phyloP scores from a whole-genome alignment of 2,113 vertebrate genomes.

The Nibea albiflora region DNA sequence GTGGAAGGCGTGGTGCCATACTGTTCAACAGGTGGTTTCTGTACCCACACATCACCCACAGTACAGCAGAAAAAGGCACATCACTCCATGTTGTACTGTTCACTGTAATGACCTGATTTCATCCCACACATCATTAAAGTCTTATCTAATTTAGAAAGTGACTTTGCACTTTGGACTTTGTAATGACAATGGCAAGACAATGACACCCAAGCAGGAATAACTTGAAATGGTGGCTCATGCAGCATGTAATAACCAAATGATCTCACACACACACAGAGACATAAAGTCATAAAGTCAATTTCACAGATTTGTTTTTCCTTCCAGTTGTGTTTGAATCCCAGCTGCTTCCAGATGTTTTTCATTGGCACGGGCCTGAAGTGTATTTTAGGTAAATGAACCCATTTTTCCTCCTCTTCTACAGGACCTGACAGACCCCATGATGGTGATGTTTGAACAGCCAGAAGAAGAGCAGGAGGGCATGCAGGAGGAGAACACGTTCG shows the following conservation, averaged over 20 bases:
- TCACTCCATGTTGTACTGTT: background rate
- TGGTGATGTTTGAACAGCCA: slow-evolving; percentile 88
- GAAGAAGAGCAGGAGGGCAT: slow-evolving; percentile 80
- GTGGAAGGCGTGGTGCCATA: too few relatives aligned
- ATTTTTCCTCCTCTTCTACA: slow-evolving; percentile 57
- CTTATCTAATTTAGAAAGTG: background rate
- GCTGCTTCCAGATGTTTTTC: background rate
- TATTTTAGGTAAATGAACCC: background rate
- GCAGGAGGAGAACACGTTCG: slow-evolving; percentile 84
- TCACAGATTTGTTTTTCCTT: background rate
- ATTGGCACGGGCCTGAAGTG: background rate
- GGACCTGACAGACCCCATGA: slow-evolving; percentile 89
- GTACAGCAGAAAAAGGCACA: too few relatives aligned
- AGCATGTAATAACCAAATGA: too few relatives aligned
- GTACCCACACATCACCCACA: too few relatives aligned
- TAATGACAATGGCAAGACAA: too few relatives aligned
- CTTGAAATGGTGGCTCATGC: background rate
- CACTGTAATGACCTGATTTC: background rate
- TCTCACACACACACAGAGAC: too few relatives aligned
- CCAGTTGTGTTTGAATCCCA: background rate
- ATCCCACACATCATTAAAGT: background rate
- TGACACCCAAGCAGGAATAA: background rate
- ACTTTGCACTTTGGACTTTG: background rate
- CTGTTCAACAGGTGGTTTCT: too few relatives aligned
- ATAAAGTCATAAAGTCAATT: too few relatives aligned